Evolutionary conservation across 2,797 vertebrate genomes (phyloP).

Genomic region (Delichon dasypus): DNA sequence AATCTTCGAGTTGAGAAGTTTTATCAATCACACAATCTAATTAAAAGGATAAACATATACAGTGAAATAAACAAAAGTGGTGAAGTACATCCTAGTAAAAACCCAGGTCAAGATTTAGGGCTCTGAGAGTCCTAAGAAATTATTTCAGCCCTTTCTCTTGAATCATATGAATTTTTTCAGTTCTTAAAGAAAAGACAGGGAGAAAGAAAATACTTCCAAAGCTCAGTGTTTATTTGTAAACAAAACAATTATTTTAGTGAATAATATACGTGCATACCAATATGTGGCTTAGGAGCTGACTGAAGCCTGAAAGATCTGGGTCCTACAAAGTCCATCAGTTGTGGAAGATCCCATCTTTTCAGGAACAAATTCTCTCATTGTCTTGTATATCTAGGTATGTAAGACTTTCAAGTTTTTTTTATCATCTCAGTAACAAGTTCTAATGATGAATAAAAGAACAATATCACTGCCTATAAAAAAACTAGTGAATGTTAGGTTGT

Average conservation of each 20-base stretch:
- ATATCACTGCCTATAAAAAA: not conserved
- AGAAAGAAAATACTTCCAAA: not conserved
- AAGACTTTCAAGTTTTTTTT: not conserved
- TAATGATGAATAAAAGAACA: not conserved
- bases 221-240: not conserved
- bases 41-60: not conserved
- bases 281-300: not conserved
- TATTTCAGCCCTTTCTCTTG: not conserved
- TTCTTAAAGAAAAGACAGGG: fast-evolving
- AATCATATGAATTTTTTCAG: not conserved
- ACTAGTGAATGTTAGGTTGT: not conserved
- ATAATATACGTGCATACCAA: not conserved
- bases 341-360: not conserved
- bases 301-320: not conserved
- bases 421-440: not conserved
- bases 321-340: not conserved
- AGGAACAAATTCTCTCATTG: not conserved
- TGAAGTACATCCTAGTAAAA: not conserved
- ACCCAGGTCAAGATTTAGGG: not conserved
- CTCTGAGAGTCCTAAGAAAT: not conserved
- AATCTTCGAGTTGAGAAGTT: not conserved
- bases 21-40: not conserved
- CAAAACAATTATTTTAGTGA: not conserved
- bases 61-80: not conserved
- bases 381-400: not conserved